phyloP scores from a whole-genome alignment of 2,888 invertebrate genomes.

The Pimpla rufipes region DNA sequence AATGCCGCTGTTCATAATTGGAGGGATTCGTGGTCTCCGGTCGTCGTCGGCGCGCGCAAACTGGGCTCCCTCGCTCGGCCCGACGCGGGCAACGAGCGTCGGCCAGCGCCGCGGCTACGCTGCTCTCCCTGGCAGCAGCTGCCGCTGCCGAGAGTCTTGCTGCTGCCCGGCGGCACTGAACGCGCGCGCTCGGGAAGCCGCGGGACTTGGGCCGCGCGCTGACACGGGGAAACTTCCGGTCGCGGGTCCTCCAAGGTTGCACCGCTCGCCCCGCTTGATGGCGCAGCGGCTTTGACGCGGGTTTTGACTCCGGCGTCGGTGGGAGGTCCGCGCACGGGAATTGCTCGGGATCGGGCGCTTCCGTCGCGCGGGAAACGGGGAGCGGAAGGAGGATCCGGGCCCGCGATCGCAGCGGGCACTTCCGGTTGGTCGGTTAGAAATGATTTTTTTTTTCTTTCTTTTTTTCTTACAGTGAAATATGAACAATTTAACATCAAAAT shows the following conservation, averaged over 20 bases:
- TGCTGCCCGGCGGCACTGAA: conserved; percentile 47
- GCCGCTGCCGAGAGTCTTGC: conserved; percentile 55
- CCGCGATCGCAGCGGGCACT: too few relatives aligned
- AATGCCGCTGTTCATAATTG: conserved; percentile 81
- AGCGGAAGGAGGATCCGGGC: neutral
- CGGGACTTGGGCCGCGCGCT: conserved; percentile 10
- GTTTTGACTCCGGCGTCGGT: neutral
- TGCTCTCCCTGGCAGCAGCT: conserved; percentile 46
- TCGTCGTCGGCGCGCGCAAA: conserved; percentile 63
- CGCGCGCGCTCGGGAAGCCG: conserved; percentile 38
- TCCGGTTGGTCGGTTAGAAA: too few relatives aligned
- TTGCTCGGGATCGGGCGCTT: neutral
- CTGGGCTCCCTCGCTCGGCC: conserved; percentile 27
- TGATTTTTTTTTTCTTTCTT: too few relatives aligned
- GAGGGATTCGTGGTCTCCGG: conserved; percentile 74
- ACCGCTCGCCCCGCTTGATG: conserved; percentile 11
- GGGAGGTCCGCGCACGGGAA: neutral
- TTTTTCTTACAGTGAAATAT: too few relatives aligned
- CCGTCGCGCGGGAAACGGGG: neutral
- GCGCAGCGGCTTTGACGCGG: conserved; percentile 3
- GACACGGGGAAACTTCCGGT: conserved; percentile 52
- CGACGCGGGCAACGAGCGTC: conserved; percentile 16
- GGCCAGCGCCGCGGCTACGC: conserved; percentile 17
- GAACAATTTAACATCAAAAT: too few relatives aligned
- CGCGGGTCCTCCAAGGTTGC: conserved; percentile 34